Evolutionary conservation across 2,888 invertebrate species (phyloP).

Genomic region (Drosophila prostipennis): DNA sequence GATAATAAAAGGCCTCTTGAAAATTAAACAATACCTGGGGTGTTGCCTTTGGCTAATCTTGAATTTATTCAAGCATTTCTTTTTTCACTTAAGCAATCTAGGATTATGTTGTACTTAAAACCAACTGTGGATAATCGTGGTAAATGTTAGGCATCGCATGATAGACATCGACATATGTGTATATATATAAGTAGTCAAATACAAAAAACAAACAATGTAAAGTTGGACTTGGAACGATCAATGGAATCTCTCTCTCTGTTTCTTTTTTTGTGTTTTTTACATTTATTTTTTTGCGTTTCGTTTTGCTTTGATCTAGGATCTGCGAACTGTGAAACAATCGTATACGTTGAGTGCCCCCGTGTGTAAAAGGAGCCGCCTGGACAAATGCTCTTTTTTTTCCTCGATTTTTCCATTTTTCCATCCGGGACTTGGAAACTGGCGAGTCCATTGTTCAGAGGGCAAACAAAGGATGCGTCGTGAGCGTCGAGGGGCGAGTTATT

Average conservation of each 20-base stretch:
- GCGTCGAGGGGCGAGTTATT: conserved; percentile 60
- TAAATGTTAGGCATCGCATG: conserved; percentile 22
- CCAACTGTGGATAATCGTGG: conserved; percentile 24
- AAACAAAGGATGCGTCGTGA: conserved; percentile 44
- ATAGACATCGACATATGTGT: conserved; percentile 21
- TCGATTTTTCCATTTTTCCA: not conserved
- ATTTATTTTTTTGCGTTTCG: conserved; percentile 7
- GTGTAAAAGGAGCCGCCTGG: conserved; percentile 60
- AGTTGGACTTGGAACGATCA: conserved; percentile 46
- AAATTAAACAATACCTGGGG: not conserved
- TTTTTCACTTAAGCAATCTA: not conserved
- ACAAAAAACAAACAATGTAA: conserved; percentile 20
- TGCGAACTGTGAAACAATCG: conserved; percentile 37
- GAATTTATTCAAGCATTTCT: conserved; percentile 25
- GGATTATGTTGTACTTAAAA: conserved; percentile 14
- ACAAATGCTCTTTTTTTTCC: conserved; percentile 44
- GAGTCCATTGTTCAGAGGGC: conserved; percentile 13
- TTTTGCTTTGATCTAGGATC: conserved; percentile 37
- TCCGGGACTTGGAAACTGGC: conserved; percentile 3
- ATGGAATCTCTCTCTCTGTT: conserved; percentile 31
- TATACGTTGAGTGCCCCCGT: conserved; percentile 8
- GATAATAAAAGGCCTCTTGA: too few relatives aligned
- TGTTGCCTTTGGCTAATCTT: conserved; percentile 31
- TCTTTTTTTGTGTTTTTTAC: conserved; percentile 5
- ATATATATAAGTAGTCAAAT: conserved; percentile 7